phyloP scores from a whole-genome alignment of 2,113 vertebrate species.

The Hyla sarda region DNA sequence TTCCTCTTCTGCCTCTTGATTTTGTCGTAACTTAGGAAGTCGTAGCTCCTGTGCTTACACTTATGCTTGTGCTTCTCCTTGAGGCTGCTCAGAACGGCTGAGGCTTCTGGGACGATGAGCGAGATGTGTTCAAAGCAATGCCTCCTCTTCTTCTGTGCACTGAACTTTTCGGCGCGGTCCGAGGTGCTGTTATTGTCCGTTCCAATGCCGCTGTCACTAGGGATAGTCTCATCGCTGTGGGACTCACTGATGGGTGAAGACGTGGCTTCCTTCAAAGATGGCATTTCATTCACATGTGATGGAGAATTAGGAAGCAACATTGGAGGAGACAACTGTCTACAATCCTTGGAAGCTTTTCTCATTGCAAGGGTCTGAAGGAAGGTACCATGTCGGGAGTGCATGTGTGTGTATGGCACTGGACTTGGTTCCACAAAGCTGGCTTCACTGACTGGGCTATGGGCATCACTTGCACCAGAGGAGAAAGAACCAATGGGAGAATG shows the following conservation, averaged over 20 bases:
- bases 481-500: slow-evolving; percentile 87
- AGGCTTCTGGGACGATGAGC: slow-evolving; percentile 72
- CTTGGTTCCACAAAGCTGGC: slow-evolving; percentile 89
- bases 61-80: slow-evolving; percentile 95
- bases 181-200: slow-evolving; percentile 92
- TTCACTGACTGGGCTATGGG: slow-evolving; percentile 89
- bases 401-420: slow-evolving; percentile 81
- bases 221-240: slow-evolving; percentile 90
- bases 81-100: slow-evolving; percentile 73
- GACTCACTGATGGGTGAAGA: slow-evolving; percentile 96
- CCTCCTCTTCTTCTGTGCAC: slow-evolving; percentile 80
- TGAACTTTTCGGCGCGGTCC: slow-evolving; percentile 84
- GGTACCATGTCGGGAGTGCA: slow-evolving; percentile 72
- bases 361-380: slow-evolving; percentile 85
- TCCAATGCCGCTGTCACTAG: slow-evolving; percentile 91
- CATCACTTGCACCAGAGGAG: slow-evolving; percentile 82
- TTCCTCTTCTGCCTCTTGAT: slow-evolving; percentile 92
- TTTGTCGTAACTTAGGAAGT: slow-evolving; percentile 87
- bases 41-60: slow-evolving; percentile 85
- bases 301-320: slow-evolving; percentile 79
- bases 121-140: slow-evolving; percentile 84
- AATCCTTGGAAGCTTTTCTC: slow-evolving; percentile 80
- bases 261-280: slow-evolving; percentile 85
- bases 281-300: slow-evolving; percentile 88
- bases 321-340: slow-evolving; percentile 77